These are phyloP conservation scores for Brenthis hecate DNA, from an alignment of 2,888 invertebrate species.

Conservation along the genomic window DNA sequence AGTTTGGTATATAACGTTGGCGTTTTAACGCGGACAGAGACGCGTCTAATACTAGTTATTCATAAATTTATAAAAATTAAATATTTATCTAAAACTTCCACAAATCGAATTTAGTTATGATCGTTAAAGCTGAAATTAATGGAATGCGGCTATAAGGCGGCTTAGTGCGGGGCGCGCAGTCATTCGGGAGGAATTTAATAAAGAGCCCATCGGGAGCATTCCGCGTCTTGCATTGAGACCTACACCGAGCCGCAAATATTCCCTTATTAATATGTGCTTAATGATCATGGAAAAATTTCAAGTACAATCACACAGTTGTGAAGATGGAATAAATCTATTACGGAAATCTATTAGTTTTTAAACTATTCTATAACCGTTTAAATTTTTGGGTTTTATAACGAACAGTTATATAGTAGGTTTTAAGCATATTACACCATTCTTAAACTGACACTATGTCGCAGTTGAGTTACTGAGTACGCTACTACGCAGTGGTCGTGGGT, in stretches of 20 bases:
- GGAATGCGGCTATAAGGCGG: conserved; percentile 27
- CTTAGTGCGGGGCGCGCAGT: conserved; percentile 36
- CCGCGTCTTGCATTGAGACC: conserved; percentile 48
- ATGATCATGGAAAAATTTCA: conserved; percentile 29
- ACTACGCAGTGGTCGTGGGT: too few species aligned
- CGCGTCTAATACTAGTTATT: too few species aligned
- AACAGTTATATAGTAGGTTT: too few species aligned
- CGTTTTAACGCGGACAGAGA: too few species aligned
- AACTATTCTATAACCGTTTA: background rate
- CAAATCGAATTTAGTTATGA: conserved; percentile 5
- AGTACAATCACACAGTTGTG: conserved; percentile 27
- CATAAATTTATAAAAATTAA: too few species aligned
- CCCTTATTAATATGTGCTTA: conserved; percentile 23
- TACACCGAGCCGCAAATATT: conserved; percentile 49
- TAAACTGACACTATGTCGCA: too few species aligned
- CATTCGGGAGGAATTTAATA: conserved; percentile 69
- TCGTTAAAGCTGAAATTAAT: conserved; percentile 42
- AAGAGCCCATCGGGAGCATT: conserved; percentile 42
- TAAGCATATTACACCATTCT: too few species aligned
- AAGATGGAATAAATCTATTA: background rate
- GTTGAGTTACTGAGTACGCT: too few species aligned
- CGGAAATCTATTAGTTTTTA: background rate
- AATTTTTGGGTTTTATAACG: too few species aligned
- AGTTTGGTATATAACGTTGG: too few species aligned
- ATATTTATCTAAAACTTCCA: background rate